These are phyloP conservation scores for Axinella damicornis DNA, from an alignment of 37 sponge, comb jelly and placozoan genomes.

Conservation along the genomic window DNA sequence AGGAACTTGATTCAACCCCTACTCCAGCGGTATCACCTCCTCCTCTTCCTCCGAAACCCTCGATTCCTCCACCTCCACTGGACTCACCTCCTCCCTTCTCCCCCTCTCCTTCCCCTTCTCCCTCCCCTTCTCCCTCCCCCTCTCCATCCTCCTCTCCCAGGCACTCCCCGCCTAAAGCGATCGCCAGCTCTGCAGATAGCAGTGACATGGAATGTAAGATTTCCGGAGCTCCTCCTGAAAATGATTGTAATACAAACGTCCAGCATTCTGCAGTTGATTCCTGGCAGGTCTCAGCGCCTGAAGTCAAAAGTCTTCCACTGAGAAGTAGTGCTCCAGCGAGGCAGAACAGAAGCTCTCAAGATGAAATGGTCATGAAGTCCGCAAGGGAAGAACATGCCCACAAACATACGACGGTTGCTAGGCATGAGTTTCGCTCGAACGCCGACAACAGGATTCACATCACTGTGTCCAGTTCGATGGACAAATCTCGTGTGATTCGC, in stretches of 20 bases:
- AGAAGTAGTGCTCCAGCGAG: neutral
- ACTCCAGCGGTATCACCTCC: neutral
- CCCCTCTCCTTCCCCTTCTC: neutral
- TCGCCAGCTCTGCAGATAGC: too few species aligned
- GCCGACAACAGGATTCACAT: slow-evolving; percentile 7
- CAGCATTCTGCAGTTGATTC: too few species aligned
- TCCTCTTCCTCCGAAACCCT: neutral
- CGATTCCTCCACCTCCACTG: neutral
- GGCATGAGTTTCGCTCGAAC: too few species aligned
- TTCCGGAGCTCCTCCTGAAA: too few species aligned
- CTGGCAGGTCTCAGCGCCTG: slow-evolving; percentile 1
- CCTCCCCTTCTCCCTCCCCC: neutral
- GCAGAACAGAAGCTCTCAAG: too few species aligned
- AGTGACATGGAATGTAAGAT: too few species aligned
- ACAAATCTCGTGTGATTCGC: too few species aligned
- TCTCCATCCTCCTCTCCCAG: neutral
- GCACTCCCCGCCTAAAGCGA: too few species aligned
- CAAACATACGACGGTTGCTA: too few species aligned
- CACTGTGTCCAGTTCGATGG: slow-evolving; percentile 11
- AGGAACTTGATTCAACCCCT: neutral
- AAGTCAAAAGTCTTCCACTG: slow-evolving; percentile 21
- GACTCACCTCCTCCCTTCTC: neutral
- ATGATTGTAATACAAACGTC: too few species aligned
- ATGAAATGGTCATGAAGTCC: too few species aligned
- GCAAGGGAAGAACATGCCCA: too few species aligned